These are phyloP conservation scores for Ferdinandea cuprea DNA, from an alignment of 2,888 invertebrate genomes.

Conservation along the genomic window DNA sequence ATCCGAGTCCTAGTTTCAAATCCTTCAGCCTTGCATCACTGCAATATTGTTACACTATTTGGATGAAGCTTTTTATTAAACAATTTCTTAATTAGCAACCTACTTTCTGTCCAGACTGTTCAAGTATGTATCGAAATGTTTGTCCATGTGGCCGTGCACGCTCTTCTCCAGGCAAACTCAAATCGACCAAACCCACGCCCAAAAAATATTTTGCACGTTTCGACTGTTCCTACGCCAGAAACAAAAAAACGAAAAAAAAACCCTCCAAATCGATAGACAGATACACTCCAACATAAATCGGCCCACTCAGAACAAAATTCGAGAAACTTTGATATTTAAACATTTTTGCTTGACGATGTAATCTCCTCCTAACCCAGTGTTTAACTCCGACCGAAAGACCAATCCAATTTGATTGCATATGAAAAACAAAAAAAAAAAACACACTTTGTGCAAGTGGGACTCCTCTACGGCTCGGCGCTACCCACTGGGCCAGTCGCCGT, in stretches of 20 bases:
- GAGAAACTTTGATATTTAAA: slow-evolving; percentile 20
- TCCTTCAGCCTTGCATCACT: no score
- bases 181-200: slow-evolving; percentile 26
- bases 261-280: slow-evolving; percentile 48
- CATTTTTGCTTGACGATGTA: slow-evolving; percentile 34
- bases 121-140: neutral
- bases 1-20: no score
- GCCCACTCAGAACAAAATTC: slow-evolving; percentile 11
- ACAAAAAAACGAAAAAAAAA: no score
- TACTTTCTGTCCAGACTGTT: no score
- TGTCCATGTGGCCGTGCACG: neutral
- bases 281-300: slow-evolving; percentile 19
- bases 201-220: neutral
- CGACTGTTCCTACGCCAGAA: slow-evolving; percentile 5
- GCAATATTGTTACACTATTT: no score
- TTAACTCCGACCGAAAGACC: slow-evolving; percentile 37
- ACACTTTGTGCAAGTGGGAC: slow-evolving; percentile 15
- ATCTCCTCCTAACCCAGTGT: slow-evolving; percentile 59
- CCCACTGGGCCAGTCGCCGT: slow-evolving; percentile 5
- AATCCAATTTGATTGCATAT: slow-evolving; percentile 61
- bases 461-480: neutral
- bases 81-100: no score
- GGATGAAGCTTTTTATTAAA: no score
- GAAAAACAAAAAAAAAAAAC: neutral
- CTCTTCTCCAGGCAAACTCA: no score